A percentile compares a stretch with the other conserved stretches of the same genome.
Evolutionary conservation across 2,888 invertebrate species (phyloP).

Genomic region (Pandemis heparana): DNA sequence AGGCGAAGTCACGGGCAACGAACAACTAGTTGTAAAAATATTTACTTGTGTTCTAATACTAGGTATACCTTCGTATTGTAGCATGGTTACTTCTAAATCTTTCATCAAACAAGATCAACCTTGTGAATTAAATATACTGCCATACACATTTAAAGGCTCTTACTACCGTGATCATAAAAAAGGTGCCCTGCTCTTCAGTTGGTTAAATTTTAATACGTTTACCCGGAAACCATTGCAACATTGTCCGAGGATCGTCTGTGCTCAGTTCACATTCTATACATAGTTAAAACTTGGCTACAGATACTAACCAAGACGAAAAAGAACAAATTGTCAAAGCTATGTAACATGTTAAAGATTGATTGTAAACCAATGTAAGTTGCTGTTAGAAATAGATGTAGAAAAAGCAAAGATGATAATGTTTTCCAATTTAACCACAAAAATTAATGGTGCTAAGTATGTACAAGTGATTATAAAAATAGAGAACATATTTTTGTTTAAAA

Average conservation of each 20-base stretch:
- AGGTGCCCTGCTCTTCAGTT: conserved; percentile 33
- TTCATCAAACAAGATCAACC: conserved; percentile 11
- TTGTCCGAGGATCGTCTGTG: conserved; percentile 14
- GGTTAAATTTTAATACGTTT: conserved; percentile 37
- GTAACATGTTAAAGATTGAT: not conserved
- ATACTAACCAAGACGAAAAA: conserved; percentile 15
- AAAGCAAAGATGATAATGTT: too few relatives aligned
- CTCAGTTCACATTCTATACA: conserved; percentile 30
- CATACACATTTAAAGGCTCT: conserved; percentile 31
- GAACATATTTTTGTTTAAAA: not conserved
- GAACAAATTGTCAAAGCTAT: not conserved
- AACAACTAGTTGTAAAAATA: too few relatives aligned
- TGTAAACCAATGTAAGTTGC: not conserved
- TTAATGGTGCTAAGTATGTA: too few relatives aligned
- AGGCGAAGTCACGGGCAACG: too few relatives aligned
- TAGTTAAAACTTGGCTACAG: conserved; percentile 30
- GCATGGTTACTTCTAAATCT: not conserved
- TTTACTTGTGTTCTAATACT: not conserved
- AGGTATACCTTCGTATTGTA: not conserved
- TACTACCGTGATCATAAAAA: conserved; percentile 37
- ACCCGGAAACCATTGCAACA: conserved; percentile 15
- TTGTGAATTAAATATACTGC: conserved; percentile 24
- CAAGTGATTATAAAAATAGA: too few relatives aligned
- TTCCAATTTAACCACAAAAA: too few relatives aligned
- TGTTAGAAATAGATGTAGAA: too few relatives aligned